A percentile compares a stretch with the other conserved stretches of the same genome.
These are phyloP conservation scores for Rotaria sp. DNA, from an alignment of 2,888 invertebrate species.

Conservation along the genomic window DNA sequence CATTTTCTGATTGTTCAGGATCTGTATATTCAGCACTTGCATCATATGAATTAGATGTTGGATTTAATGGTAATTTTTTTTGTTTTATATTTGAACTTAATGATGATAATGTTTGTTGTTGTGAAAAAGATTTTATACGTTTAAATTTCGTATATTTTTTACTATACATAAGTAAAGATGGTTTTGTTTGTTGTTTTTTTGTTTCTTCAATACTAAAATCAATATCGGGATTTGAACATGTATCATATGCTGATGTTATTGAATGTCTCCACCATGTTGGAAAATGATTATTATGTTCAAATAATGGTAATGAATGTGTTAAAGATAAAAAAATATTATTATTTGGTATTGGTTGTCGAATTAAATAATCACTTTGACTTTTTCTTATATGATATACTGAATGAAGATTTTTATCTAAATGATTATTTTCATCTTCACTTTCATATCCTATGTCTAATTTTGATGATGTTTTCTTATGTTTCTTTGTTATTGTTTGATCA, in stretches of 20 bases:
- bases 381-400: neutral
- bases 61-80: neutral
- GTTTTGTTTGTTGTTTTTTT: neutral
- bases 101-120: too few relatives aligned
- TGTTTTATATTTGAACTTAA: neutral
- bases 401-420: neutral
- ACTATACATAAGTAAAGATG: neutral
- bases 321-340: neutral
- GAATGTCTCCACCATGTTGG: constrained; percentile 12
- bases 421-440: constrained; percentile 5
- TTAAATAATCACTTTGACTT: constrained; percentile 8
- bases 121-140: neutral
- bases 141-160: neutral
- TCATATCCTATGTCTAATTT: constrained; percentile 17
- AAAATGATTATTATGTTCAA: neutral
- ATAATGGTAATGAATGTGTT: neutral
- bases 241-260: constrained; percentile 15
- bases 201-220: neutral
- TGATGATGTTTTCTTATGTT: constrained; percentile 5
- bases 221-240: constrained; percentile 9
- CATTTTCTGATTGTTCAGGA: constrained; percentile 18
- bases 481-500: neutral
- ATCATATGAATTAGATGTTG: neutral
- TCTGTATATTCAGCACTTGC: constrained; percentile 21
- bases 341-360: neutral